A percentile compares a stretch with the other conserved stretches of the same genome.
Evolutionary conservation across 1,140 invertebrate species (phyloP).

Genomic region (Periplaneta americana): DNA sequence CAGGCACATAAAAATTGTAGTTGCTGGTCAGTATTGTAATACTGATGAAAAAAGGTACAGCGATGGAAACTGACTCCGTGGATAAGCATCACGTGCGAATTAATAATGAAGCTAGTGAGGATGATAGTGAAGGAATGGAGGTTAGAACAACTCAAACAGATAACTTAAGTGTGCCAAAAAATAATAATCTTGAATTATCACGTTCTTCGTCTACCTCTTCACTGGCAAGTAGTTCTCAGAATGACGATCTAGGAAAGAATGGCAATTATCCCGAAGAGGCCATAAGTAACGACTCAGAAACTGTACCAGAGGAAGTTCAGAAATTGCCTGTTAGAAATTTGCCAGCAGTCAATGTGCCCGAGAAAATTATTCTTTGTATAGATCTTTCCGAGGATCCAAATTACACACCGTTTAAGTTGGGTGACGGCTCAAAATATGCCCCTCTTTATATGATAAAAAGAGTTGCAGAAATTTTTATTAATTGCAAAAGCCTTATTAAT

Average conservation of each 20-base stretch:
- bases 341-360: slow-evolving; percentile 50
- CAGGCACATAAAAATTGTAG: no score
- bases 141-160: background rate
- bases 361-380: slow-evolving; percentile 57
- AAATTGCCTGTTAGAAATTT: slow-evolving; percentile 22
- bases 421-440: slow-evolving; percentile 48
- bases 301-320: background rate
- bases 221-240: background rate
- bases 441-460: slow-evolving; percentile 57
- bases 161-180: no score
- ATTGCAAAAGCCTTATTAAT: slow-evolving; percentile 57
- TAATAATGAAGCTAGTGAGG: background rate
- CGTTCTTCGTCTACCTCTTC: background rate
- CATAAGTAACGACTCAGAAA: background rate
- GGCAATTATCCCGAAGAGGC: background rate
- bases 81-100: background rate
- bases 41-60: background rate
- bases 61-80: background rate
- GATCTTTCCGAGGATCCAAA: slow-evolving; percentile 58
- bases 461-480: slow-evolving; percentile 56
- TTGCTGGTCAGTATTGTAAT: no score
- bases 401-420: slow-evolving; percentile 48
- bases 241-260: background rate
- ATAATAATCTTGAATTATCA: background rate
- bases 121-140: background rate